Conservation (phyloP, 37 sponge, comb jelly and placozoan species). For the Hexactinellida sp. region DNA sequence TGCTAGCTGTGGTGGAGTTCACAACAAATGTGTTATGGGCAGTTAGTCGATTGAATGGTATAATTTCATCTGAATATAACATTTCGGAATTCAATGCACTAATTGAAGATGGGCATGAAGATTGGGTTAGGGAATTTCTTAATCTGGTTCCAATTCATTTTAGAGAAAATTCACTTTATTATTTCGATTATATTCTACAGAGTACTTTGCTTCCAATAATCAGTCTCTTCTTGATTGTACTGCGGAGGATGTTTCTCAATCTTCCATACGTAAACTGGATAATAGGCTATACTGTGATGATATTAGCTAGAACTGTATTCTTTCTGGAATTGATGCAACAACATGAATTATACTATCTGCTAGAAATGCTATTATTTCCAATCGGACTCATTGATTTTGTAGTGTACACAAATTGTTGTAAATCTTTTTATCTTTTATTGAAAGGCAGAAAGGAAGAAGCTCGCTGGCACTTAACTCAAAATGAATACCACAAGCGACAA, state of each 20-base stretch:
- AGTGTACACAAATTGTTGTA: neutral
- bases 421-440: neutral
- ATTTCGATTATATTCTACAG: no score
- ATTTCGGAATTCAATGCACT: no score
- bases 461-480: neutral
- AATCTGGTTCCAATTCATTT: no score
- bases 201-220: neutral
- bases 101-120: no score
- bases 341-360: neutral
- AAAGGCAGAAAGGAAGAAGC: neutral
- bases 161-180: no score
- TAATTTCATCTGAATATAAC: no score
- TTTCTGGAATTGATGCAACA: neutral
- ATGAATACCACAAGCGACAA: neutral
- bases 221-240: neutral
- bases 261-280: neutral
- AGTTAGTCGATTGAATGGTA: no score
- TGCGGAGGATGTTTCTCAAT: neutral
- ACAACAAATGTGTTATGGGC: no score
- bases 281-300: neutral
- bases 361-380: neutral
- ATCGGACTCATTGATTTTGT: neutral
- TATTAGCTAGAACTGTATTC: neutral
- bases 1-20: neutral
- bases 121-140: no score